Base-by-base conservation (phyloP, 2,113 vertebrate species). In the Fukomys damarensis region DNA sequence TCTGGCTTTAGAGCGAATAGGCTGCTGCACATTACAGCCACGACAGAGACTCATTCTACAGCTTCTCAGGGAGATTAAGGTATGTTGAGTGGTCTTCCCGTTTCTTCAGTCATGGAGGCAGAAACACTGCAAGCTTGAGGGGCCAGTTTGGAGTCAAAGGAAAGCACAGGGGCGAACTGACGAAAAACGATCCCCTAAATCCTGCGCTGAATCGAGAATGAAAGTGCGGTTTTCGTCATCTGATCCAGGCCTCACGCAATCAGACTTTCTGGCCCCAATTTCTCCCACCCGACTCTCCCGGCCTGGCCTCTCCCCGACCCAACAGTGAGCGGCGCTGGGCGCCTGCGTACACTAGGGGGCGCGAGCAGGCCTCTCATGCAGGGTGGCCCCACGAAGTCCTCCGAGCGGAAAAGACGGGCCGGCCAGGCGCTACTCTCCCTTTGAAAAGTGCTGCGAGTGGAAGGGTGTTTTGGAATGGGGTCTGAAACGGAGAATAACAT, bases 301-400 rank as follows among this genome's bases (percentile, higher is more conserved):
- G 38, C 86, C n/a, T 3, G 35, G 63, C 59, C 46, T 96, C 52
- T 30, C 68, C 93, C 61, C 79, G 49, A 76, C 89, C 61, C 96
- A 0, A 1, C 28, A 79, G 9, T 59, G 13, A 19, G 0, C 68
- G 86, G 92, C 82, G 70, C 6, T 10, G 52, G 59, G 54, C 89
- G 59, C 87, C 83, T 76, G 43, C 8, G 94, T 88, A 88, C 98
- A 96, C 98, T 96, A 98, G 98, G 88, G 98, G 98, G 98, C 95
- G 98, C 98, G 58, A 96, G 97, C 93, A 86, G 94, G 97, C 98
- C 97, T 97, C 87, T 49, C 93, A 96, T 97, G 63, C 22, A 3
- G 46, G 43, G 11, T 4, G 32, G 56, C 38, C 80, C 65, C 32
- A 16, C 83, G 89, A 91, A 28, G 7, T 28, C 43, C n/a, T 89